Base-by-base conservation (phyloP, 2,797 vertebrate genomes). In the Platyrinchus mystaceus region DNA sequence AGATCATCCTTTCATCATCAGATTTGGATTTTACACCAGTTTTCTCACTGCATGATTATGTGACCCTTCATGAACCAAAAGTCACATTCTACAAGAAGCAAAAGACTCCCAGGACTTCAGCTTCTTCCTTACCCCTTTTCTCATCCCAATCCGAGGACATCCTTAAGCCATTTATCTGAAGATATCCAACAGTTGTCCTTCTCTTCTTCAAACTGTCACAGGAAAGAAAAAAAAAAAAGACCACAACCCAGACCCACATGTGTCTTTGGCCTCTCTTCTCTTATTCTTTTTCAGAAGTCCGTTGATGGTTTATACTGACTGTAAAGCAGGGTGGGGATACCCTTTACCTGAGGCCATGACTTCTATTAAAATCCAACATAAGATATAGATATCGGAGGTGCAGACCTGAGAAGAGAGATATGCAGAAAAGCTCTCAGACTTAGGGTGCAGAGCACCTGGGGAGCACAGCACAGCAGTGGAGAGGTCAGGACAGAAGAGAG, bases 231-330 rank as follows among this genome's bases (percentile, higher is more conserved):
- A 0, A 6, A 22, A 63, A 60, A 64, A 55, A 7, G 0, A 5
- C 9, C 19, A 3, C 9, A 41, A 12, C 5, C 2, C 2, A 74
- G 77, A 37, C 1, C 8, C 28, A 64, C 1, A 4, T 1, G 0
- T 34, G n/a, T 46, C 28, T 89, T 75, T 64, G 47, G 11, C 3
- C 14, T 80, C 41, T 87, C 30, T 71, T 75, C 21, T 30, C 12
- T 63, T 58, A 36, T 59, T 26, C 39, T 68, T 30, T 68, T 87
- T n/a, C 27, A 79, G 47, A 82, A 87, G 21, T 56, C 32, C 34
- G 58, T 67, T 19, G 22, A 39, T 43, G 14, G 5, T 41, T 78
- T 71, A 27, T 30, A 28, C 37, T 75, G 37, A 75, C 56, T 64
- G 39, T 55, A 73, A 84, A 77, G 16, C 8, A 39, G 10, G 8